Evolutionary conservation across 2,888 invertebrate species (phyloP), one percentile per base, ranked within the genome.

Genomic region (Stictocephala bisonia): DNA sequence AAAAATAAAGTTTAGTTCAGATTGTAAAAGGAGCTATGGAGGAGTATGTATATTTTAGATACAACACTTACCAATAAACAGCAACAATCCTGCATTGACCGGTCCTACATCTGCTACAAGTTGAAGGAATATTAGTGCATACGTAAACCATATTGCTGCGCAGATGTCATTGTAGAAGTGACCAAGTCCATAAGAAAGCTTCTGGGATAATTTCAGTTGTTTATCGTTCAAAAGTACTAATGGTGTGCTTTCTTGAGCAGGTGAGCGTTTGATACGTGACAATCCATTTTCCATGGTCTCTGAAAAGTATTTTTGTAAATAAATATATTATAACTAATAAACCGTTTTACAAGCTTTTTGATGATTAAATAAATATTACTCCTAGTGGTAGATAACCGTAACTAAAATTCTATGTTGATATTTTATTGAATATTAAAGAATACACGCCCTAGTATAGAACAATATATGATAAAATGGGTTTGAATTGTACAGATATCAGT

Each of bases 91-190:
- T 0, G 88, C 83, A 73, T 85, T 80, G 7, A 81, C 78, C 70
- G 85, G 82, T 74, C 83, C 81, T 75, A 88, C 86, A 22, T 83
- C 83, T 20, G 87, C 82, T 3, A 90, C 89, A 79, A 87, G 84
- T 77, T 90, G 88, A 79, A 95, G 91, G 84, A 91, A 97, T 67
- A 97, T 90, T 79, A 97, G 86, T 56, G 95, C 88, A 84, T 97
- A 97, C 0, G 93, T 93, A 84, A 97, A 97, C 96, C 97, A 97
- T 88, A 97, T 92, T 74, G 95, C 93, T 18, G 96, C 95, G 84
- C 94, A 95, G 48, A 97, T 88, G 85, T 97, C 97, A 84, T 97
- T 97, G 79, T 95, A 87, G 64, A 96, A 89, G 84, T 97, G 96
- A 0, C 97, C 96, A 66, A 95, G 88, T 44, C 90, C 88, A 83